phyloP scores from a whole-genome alignment of 2,113 vertebrate species.

The Ptyas mucosa region DNA sequence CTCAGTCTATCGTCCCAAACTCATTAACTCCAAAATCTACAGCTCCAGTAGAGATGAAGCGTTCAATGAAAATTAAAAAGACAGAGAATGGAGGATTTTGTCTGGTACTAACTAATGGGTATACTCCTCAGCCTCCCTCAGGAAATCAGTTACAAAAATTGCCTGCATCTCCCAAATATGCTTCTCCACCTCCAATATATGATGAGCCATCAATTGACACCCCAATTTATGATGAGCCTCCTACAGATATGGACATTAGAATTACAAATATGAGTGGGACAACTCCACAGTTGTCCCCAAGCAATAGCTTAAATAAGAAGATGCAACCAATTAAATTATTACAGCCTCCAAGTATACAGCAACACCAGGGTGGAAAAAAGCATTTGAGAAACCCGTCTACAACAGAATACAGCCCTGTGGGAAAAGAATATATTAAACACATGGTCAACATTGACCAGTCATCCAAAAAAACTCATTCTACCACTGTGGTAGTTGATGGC shows the following conservation, averaged over 20 bases:
- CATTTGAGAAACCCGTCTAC: conserved; percentile 72
- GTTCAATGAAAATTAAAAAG: conserved; percentile 82
- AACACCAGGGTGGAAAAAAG: conserved; percentile 63
- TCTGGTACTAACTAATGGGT: conserved; percentile 69
- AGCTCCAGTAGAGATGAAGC: conserved; percentile 66
- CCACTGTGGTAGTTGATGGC: conserved; percentile 38
- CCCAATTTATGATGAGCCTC: conserved; percentile 87
- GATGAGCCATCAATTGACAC: conserved; percentile 80
- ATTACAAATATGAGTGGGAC: conserved; percentile 63
- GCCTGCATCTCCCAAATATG: conserved; percentile 76
- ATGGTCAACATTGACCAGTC: conserved; percentile 83
- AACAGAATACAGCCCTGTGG: conserved; percentile 85
- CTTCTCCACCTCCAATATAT: conserved; percentile 75
- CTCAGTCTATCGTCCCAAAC: conserved; percentile 64
- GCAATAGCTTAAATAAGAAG: conserved; percentile 72
- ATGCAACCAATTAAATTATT: conserved; percentile 71
- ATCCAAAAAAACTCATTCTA: conserved; percentile 56
- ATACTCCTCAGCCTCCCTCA: conserved; percentile 67
- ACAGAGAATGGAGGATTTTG: conserved; percentile 83
- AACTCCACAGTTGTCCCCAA: conserved; percentile 67
- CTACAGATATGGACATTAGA: conserved; percentile 85
- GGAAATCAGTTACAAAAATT: conserved; percentile 71
- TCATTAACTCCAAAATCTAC: conserved; percentile 64
- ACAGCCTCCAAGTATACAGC: conserved; percentile 71
- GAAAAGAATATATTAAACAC: conserved; percentile 88